Evolutionary conservation across 2,888 invertebrate genomes (phyloP).

Genomic region (Dorcus hopei): DNA sequence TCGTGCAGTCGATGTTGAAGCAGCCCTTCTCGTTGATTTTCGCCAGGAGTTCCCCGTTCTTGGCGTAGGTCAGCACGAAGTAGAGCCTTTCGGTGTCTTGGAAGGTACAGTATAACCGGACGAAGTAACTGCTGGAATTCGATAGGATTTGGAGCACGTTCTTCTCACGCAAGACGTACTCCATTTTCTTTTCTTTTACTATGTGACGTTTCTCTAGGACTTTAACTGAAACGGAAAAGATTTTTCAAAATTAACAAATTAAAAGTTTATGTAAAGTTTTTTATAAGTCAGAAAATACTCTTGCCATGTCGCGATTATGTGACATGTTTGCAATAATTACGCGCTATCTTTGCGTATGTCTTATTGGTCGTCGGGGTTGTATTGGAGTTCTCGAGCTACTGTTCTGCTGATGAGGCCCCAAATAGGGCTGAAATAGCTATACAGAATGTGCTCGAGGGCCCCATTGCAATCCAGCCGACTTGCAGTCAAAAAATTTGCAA

Average conservation of each 20-base stretch:
- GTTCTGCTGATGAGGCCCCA: too few relatives aligned
- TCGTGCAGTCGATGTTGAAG: constrained; percentile 84
- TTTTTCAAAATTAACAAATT: constrained; percentile 3
- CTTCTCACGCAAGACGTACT: constrained; percentile 91
- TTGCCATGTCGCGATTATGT: too few relatives aligned
- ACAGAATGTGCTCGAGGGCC: too few relatives aligned
- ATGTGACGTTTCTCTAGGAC: constrained; percentile 96
- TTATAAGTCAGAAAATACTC: too few relatives aligned
- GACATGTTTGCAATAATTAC: too few relatives aligned
- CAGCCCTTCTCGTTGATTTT: constrained; percentile 88
- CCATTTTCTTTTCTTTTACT: constrained; percentile 86
- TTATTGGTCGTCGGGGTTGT: too few relatives aligned
- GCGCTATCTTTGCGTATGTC: too few relatives aligned
- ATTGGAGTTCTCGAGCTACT: too few relatives aligned
- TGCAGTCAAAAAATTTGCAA: too few relatives aligned
- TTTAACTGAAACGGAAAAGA: constrained; percentile 72
- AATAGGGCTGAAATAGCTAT: too few relatives aligned
- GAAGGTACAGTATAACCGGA: constrained; percentile 93
- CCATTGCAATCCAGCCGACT: too few relatives aligned
- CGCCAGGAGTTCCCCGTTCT: constrained; percentile 90
- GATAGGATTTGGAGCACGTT: constrained; percentile 86
- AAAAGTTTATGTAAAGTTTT: too few relatives aligned
- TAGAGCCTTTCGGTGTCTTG: constrained; percentile 90
- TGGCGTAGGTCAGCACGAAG: constrained; percentile 93
- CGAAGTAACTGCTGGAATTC: constrained; percentile 81